Percentiles rank a stretch among this genome's conserved stretches.
Conservation (phyloP, 2,797 vertebrate species). For the Alca torda region DNA sequence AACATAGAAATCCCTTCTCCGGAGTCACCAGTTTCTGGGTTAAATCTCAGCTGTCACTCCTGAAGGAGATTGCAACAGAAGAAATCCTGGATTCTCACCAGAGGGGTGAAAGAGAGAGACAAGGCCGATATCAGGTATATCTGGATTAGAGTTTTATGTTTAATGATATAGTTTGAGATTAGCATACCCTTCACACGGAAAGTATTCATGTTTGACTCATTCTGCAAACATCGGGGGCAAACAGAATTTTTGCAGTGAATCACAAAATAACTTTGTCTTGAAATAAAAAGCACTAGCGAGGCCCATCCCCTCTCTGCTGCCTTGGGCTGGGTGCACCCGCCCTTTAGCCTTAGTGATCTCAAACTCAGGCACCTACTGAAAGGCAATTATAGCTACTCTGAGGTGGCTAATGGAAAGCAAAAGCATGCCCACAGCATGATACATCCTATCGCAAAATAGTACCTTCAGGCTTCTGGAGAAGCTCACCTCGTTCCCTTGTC, state of each 20-base stretch:
- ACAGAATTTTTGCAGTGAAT: slow-evolving; percentile 19
- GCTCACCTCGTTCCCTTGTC: neutral
- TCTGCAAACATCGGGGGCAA: slow-evolving; percentile 16
- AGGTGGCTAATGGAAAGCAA: neutral
- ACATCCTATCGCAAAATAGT: neutral
- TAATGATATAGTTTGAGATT: neutral
- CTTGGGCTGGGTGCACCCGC: neutral
- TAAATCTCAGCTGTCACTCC: neutral
- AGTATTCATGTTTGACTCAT: slow-evolving; percentile 12
- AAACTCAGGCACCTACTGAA: neutral
- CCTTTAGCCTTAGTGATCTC: neutral
- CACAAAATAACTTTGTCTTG: neutral
- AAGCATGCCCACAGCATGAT: neutral
- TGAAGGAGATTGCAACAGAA: neutral
- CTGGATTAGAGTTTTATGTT: neutral
- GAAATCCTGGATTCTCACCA: neutral
- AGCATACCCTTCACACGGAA: neutral
- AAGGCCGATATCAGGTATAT: neutral
- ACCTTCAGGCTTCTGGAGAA: neutral
- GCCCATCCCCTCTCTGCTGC: neutral
- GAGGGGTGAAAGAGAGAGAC: neutral
- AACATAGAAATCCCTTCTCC: neutral
- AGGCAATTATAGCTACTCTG: neutral
- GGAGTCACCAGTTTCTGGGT: neutral
- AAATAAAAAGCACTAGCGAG: neutral